A percentile compares a stretch with the other conserved stretches of the same genome.
Evolutionary conservation across 1,140 invertebrate genomes (phyloP).

Genomic region (Frieseomelitta varia): DNA sequence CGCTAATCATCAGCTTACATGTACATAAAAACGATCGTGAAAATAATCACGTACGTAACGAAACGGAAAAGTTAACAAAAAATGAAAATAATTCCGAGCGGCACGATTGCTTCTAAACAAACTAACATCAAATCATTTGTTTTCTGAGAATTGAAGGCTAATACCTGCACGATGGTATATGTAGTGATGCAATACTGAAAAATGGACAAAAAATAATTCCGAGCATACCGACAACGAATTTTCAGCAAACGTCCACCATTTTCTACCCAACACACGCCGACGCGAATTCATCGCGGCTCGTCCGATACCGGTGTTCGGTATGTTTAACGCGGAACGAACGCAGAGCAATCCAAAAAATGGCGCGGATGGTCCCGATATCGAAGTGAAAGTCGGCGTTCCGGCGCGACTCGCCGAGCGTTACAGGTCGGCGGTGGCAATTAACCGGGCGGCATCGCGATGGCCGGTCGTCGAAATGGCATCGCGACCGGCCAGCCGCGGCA

Average conservation of each 20-base stretch:
- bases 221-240: too few relatives aligned
- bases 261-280: background rate
- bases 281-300: background rate
- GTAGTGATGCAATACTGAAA: too few relatives aligned
- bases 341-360: background rate
- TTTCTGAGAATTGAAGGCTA: accelerated
- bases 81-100: too few relatives aligned
- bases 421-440: conserved; percentile 28
- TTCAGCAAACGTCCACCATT: background rate
- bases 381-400: conserved; percentile 1
- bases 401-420: background rate
- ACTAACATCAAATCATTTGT: background rate
- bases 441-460: conserved; percentile 23
- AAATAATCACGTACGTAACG: too few relatives aligned
- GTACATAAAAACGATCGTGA: too few relatives aligned
- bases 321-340: background rate
- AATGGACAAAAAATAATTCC: too few relatives aligned
- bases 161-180: too few relatives aligned
- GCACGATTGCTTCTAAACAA: too few relatives aligned
- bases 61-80: too few relatives aligned
- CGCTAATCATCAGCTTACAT: too few relatives aligned
- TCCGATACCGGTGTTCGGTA: background rate
- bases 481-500: conserved; percentile 11
- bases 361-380: background rate
- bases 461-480: conserved; percentile 20